Evolutionary conservation across 1,140 invertebrate species (phyloP), one percentile per base, ranked within the genome.

Genomic region (Pseudomyrmex sp.): DNA sequence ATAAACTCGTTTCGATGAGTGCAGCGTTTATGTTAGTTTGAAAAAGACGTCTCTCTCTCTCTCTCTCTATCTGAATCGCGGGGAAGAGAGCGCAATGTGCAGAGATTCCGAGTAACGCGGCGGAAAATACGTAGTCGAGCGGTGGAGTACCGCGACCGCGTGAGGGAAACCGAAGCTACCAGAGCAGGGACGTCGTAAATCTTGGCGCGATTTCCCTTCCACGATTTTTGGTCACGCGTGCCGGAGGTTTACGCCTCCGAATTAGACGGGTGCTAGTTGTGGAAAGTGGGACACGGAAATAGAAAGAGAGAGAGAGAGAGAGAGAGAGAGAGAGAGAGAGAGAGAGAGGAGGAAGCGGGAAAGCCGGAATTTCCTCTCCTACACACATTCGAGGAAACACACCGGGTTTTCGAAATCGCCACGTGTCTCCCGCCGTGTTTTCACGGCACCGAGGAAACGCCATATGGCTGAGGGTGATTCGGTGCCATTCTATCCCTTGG

Each of bases 161-260:
- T 48, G 63, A 80, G 54, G 66, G 66, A 80, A 80, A 61, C 54
- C 66, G 56, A 80, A 56, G 35, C 61, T 76, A 26, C 61, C 48
- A 48, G 48, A 7, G 18, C 48, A 46, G 48, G 12, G 18, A 52
- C 44, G n/a, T 80, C 76, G 76, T 80, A 80, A 80, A 80, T 80
- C 76, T 72, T 48, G 54, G 0, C 76, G 65, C 54, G 76, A 66
- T 72, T 72, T 72, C 15, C 76, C 54, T 20, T 35, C 56, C 20
- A 48, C 20, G 76, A 70, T 59, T 80, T 80, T 80, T 72, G 76
- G 76, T 80, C 66, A 80, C 76, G 76, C 66, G 76, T 80, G 66
- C 66, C 76, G 66, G 18, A 18, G 35, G 76, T 80, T 80, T 50
- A 61, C 59, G 66, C 54, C 56, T n/a, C 56, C 56, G 76, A 80